Evolutionary conservation across 2,113 vertebrate genomes (phyloP), one percentile per base, ranked within the genome.

Genomic region (Sula dactylatra): DNA sequence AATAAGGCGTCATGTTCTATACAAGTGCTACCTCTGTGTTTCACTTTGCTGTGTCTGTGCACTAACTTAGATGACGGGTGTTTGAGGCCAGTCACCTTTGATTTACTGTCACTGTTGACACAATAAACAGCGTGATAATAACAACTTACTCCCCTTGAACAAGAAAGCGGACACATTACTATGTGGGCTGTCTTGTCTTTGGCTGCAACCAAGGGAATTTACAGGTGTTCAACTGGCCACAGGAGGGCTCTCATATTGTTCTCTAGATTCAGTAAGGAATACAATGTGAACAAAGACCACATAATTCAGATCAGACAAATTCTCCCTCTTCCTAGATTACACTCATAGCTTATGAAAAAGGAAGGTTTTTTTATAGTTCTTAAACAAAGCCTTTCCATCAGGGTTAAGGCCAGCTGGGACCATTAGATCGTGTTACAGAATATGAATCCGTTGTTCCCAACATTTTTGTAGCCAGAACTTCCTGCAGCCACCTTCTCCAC

Each of bases 171-270:
- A 83, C 67, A 42, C 32, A 50, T 56, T 61, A 83, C 54, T 42
- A 44, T 27, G n/a, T 58, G 67, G 34, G 22, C 24, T 94, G 58
- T 45, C 78, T 86, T 93, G 47, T 65, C 82, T 90, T 85, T 88
- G n/a, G 50, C 52, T 86, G 50, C 4, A 2, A 8, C 25, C 84
- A 67, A 65, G 59, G 72, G 82, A 90, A 79, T 97, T 86, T 86
- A 78, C 79, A 97, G 95, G 79, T 94, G 71, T 82, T 88, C 58
- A 65, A 61, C 72, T 89, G 88, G 64, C 85, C 93, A 90, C 76
- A 36, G 85, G 90, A 92, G 64, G 82, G 82, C 82, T 94, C 82
- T 93, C 76, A 29, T 42, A 83, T 81, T 87, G 56, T 90, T 88
- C 42, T 82, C 82, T 80, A 31, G 65, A 31, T 73, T 78, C 71